Evolutionary conservation across 2,797 vertebrate genomes (phyloP).

Genomic region (Fistularia commersonii): DNA sequence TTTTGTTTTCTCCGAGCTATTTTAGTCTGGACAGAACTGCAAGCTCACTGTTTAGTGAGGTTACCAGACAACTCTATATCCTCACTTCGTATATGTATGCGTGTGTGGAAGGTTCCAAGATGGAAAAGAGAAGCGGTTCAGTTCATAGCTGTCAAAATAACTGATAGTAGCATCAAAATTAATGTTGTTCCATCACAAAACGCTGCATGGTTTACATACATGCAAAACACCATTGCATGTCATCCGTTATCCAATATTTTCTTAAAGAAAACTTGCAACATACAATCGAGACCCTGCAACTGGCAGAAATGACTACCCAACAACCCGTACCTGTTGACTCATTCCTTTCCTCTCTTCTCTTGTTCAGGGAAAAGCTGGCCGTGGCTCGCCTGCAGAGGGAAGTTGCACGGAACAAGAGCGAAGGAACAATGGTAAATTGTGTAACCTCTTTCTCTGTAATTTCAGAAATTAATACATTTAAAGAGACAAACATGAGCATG

Average conservation of each 20-base stretch:
- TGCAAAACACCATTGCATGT: too few species aligned
- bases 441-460: constrained; percentile 30
- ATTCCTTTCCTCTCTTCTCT: constrained; percentile 7
- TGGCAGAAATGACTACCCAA: too few species aligned
- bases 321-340: constrained; percentile 11
- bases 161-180: too few species aligned
- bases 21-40: constrained; percentile 47
- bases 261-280: background rate
- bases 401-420: constrained; percentile 82
- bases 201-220: too few species aligned
- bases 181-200: too few species aligned
- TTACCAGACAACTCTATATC: constrained; percentile 19
- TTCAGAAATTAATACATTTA: background rate
- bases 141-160: too few species aligned
- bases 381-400: constrained; percentile 88
- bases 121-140: too few species aligned
- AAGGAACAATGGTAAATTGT: constrained; percentile 85
- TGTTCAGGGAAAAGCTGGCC: constrained; percentile 86
- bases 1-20: constrained; percentile 57
- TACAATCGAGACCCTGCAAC: too few species aligned
- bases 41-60: constrained; percentile 37
- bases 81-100: constrained; percentile 4
- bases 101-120: background rate
- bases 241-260: too few species aligned
- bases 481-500: background rate